Percentiles rank a stretch among this genome's conserved stretches.
Conservation (phyloP, 2,797 vertebrate genomes). For the Anguilla obscura region DNA sequence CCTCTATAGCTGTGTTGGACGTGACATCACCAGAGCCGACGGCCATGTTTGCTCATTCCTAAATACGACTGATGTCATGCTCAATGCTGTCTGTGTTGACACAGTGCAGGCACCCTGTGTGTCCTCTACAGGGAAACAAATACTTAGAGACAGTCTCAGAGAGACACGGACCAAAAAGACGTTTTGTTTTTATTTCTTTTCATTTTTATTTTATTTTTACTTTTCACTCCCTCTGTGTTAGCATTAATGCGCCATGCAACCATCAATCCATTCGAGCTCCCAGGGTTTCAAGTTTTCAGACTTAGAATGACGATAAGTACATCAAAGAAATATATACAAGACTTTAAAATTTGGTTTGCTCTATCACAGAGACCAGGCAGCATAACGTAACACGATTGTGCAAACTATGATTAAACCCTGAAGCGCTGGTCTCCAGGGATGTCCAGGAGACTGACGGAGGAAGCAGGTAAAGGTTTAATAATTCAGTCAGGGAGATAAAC, state of each 20-base stretch:
- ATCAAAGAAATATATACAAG: conserved; percentile 12
- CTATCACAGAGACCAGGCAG: conserved; percentile 4
- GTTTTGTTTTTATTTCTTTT: background rate
- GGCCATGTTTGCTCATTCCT: background rate
- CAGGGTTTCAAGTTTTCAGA: background rate
- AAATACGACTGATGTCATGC: background rate
- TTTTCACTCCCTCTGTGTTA: background rate
- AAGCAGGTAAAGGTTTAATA: conserved; percentile 66
- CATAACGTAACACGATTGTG: background rate
- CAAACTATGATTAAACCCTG: conserved; percentile 26
- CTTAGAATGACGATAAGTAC: background rate
- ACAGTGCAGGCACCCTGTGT: background rate
- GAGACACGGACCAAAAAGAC: background rate
- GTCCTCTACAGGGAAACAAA: background rate
- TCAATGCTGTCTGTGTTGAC: background rate
- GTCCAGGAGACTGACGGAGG: conserved; percentile 63
- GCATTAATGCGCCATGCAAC: background rate
- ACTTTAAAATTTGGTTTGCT: conserved; percentile 19
- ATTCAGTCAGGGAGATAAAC: conserved; percentile 65
- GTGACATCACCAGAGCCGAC: background rate
- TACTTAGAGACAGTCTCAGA: background rate
- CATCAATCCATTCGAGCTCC: background rate
- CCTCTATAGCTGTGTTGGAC: background rate
- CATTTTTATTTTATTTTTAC: background rate
- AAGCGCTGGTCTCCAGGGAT: conserved; percentile 52